Percentiles rank a stretch among this genome's conserved stretches.
These are phyloP conservation scores for Gambelia wislizenii DNA, from an alignment of 2,797 vertebrate species.

Conservation along the genomic window DNA sequence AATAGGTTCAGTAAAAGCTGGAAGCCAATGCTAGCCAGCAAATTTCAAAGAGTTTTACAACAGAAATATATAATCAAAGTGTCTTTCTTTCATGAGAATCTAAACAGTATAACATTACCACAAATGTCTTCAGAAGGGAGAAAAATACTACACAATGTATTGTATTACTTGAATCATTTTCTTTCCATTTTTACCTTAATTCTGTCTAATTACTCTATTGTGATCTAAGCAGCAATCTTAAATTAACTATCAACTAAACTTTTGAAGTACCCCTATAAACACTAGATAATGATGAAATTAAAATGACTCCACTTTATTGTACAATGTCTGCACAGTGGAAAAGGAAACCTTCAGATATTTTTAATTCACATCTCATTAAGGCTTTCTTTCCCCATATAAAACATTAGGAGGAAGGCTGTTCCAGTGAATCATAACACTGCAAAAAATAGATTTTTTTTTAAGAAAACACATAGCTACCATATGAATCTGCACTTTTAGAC, in stretches of 20 bases:
- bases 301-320: slow-evolving; percentile 19
- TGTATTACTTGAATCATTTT: slow-evolving; percentile 54
- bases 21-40: background rate
- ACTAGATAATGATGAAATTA: slow-evolving; percentile 39
- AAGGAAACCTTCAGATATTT: slow-evolving; percentile 47
- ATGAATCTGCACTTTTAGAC: no score
- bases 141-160: background rate
- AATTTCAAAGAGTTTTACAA: slow-evolving; percentile 37
- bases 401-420: background rate
- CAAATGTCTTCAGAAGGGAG: background rate
- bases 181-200: slow-evolving; percentile 61
- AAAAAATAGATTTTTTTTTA: background rate
- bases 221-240: slow-evolving; percentile 58
- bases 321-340: background rate
- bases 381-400: slow-evolving; percentile 29
- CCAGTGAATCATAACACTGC: background rate
- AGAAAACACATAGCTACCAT: no score
- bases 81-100: slow-evolving; percentile 25
- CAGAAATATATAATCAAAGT: slow-evolving; percentile 27
- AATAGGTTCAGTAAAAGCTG: background rate
- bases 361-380: slow-evolving; percentile 8
- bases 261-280: slow-evolving; percentile 51
- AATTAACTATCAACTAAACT: slow-evolving; percentile 60
- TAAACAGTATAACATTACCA: slow-evolving; percentile 38
- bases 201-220: slow-evolving; percentile 59